Evolutionary conservation across 64 coral and sea anemone genomes (phyloP), one percentile per base, ranked within the genome.

Genomic region (Montipora efflorescens): DNA sequence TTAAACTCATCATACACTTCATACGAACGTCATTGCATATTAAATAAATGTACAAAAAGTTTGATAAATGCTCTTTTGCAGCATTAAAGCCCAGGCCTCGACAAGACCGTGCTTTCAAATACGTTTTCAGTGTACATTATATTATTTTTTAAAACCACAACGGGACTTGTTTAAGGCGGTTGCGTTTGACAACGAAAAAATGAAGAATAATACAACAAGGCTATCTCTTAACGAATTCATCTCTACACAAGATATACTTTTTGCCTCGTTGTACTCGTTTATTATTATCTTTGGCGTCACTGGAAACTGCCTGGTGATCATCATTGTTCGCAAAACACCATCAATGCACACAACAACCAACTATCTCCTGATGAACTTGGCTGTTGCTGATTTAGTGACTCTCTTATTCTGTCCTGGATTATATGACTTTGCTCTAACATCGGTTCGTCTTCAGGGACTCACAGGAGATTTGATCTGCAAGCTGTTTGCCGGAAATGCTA

Each of bases 321-420:
- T 55, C 4, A 86, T 92, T 2, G 81, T 92, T 50, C 47, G 90
- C 20, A 80, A 81, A 8, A 92, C 57, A 8, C 68, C 79, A 46
- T 82, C 90, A 8, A 92, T 92, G 90, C 79, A 77, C 71, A 92
- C 90, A 5, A 87, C 90, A 43, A 92, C 90, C 4, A 92, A 92
- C 71, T 87, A 87, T 78, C 57, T 92, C 16, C 70, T 92, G 28
- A 11, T 87, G 62, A 92, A 92, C 80, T 75, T 92, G 73, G 90
- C 90, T 23, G 81, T 92, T 13, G 81, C 79, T 1, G 90, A 92
- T 48, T 23, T 92, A 6, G 4, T 92, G 44, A 92, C 90, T 4
- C 62, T 92, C 48, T 8, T 92, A 14, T 57, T 82, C 67, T 86
- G 82, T 67, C 82, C 82, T 50, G 82, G 82, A 9, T 19, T 72